A percentile compares a stretch with the other conserved stretches of the same genome.
Evolutionary conservation across 2,888 invertebrate genomes (phyloP).

Genomic region (Drosophila colorata): DNA sequence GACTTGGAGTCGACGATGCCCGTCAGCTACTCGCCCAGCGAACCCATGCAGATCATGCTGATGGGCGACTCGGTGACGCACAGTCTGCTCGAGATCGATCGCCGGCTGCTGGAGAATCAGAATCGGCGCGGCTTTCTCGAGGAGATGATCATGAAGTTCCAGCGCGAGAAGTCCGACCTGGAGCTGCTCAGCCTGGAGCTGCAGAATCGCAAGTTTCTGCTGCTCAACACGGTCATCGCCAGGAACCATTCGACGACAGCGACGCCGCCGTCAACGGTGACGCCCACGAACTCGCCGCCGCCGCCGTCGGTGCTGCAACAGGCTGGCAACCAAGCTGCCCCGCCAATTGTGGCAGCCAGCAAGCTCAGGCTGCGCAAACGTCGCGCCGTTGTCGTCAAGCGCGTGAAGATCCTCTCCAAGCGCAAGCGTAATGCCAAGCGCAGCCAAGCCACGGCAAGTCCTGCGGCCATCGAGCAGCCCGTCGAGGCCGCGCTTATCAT

Average conservation of each 20-base stretch:
- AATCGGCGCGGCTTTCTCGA: slow-evolving; percentile 83
- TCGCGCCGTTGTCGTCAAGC: slow-evolving; percentile 36
- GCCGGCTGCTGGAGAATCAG: slow-evolving; percentile 82
- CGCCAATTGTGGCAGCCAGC: not conserved
- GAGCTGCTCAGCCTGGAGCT: slow-evolving; percentile 81
- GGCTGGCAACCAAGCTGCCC: not conserved
- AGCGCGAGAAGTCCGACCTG: slow-evolving; percentile 83
- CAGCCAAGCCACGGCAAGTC: too few species aligned
- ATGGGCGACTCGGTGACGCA: slow-evolving; percentile 71
- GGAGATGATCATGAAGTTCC: slow-evolving; percentile 83
- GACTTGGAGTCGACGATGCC: slow-evolving; percentile 34
- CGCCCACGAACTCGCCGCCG: slow-evolving; percentile 38
- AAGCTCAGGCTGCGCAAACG: slow-evolving; percentile 13
- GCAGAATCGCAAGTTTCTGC: slow-evolving; percentile 82
- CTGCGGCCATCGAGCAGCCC: not conserved
- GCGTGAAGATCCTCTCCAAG: slow-evolving; percentile 35
- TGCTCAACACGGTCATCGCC: slow-evolving; percentile 74
- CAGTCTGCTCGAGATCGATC: slow-evolving; percentile 82
- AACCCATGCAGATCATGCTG: slow-evolving; percentile 47
- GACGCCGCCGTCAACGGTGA: slow-evolving; percentile 19
- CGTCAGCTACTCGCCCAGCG: slow-evolving; percentile 27
- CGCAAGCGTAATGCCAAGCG: slow-evolving; percentile 18
- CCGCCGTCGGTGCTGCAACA: slow-evolving; percentile 5
- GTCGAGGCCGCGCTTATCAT: not conserved
- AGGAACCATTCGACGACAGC: slow-evolving; percentile 7